Base-by-base conservation (phyloP, 2,797 vertebrate species). In the Delichon dasypus region DNA sequence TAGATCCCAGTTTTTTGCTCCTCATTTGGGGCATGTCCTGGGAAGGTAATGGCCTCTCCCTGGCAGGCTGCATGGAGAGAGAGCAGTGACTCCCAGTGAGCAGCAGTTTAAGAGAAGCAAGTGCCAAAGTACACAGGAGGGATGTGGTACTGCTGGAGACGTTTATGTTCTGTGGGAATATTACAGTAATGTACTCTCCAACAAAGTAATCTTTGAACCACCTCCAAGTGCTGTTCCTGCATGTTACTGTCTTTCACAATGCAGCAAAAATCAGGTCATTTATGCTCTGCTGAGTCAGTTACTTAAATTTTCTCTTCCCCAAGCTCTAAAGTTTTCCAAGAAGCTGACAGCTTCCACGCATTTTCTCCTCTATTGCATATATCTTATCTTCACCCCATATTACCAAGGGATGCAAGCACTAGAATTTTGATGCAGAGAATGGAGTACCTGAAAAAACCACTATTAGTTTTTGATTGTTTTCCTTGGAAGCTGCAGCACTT, bases 221-320 rank as follows among this genome's bases (percentile, higher is more conserved):
- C 10, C 91, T 96, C 94, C 93, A 95, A 95, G 83, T 62, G 85
- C 90, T 95, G 95, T 85, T 95, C 90, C 90, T 95, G 83, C 93
- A 85, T 84, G 32, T 94, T 93, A 84, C 80, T 60, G 83, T 85
- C 94, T 95, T 95, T 89, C 93, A 96, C 92, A 96, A 89, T 73
- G 64, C 74, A 88, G 77, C 66, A 95, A 93, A 90, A 96, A 91
- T 87, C 53, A 6, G 88, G 88, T 89, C 90, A 71, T 72, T 89
- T 89, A 60, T 90, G 74, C 80, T 94, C 90, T 96, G 94, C 90
- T 95, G 93, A 95, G 90, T 96, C 93, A 94, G 95, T 93, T 89
- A 76, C 77, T 94, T 86, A 47, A 60, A 78, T 85, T 90, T 90
- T 62, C 74, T 96, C 90, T 86, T 95, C 83, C 93, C 67, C 77